Base-by-base conservation (phyloP, 2,113 vertebrate genomes). In the Phaethon lepturus region DNA sequence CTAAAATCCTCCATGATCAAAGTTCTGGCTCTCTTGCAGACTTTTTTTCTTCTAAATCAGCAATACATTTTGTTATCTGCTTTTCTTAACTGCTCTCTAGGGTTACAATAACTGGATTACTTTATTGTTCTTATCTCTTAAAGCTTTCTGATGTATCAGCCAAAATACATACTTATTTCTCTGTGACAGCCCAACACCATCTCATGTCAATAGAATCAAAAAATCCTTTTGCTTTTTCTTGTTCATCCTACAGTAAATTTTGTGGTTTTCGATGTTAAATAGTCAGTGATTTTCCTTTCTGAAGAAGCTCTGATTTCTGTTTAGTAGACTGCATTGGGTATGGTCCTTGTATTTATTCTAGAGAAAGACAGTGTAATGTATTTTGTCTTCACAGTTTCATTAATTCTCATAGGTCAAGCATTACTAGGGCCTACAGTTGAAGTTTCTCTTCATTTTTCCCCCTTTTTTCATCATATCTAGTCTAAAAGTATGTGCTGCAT, bases 1-100 rank as follows among this genome's bases (percentile, higher is more conserved):
- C 95, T 96, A 77, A 95, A 94, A 80, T 52, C 56, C 47, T 90
- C 69, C 67, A n/a, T 20, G 60, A 94, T 98, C 95, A 96, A 96
- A 96, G 62, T 92, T 88, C 60, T 69, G 68, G 26, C 20, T 31
- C 44, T 72, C 69, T 86, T 64, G 45, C 7, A 68, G n/a, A 40
- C 1, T 53, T 86, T 28, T 81, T 55, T 88, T 17, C 47, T 68
- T 95, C 82, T 75, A 82, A 85, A 96, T 96, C 75, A 94, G 68
- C 82, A 95, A 93, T 76, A 31, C 22, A 64, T 93, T 97, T 94
- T 78, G 38, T 93, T 83, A 91, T 96, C 85, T 96, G 50, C 38
- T 95, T 96, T 96, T 44, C 66, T 40, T 78, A 85, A 89, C 56
- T 92, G 79, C 52, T 64, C 90, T 93, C 31, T 11, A 93, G 81